Base-by-base conservation (phyloP, 2,113 vertebrate species). In the Mormyrus iriodes region DNA sequence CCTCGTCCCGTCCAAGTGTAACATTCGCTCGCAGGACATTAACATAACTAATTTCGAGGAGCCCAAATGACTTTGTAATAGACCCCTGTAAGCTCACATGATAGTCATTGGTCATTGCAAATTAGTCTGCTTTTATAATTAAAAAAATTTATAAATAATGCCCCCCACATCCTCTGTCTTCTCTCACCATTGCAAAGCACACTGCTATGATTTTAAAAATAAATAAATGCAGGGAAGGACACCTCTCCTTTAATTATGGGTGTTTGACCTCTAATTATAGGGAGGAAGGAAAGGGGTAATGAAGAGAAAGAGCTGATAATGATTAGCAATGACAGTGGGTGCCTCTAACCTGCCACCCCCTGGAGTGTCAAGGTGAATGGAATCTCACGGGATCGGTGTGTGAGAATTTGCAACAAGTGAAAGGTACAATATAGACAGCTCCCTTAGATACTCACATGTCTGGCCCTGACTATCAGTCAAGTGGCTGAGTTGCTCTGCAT, bases 21-120 rank as follows among this genome's bases (percentile, higher is more conserved):
- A 98, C 98, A 99, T 99, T 99, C 97, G 98, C 97, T 97, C 96
- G 97, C 97, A 99, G 98, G 98, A 99, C 98, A 99, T 99, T 99
- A 99, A 99, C 98, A 99, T 99, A 99, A 99, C 98, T 99, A 99
- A 99, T 99, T 99, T 98, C 97, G 99, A 99, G 98, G 97, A 98
- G 94, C 97, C 98, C 97, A 99, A 98, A 99, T 99, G 98, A 97
- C 97, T 98, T 97, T 96, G 98, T 98, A 99, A 99, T 99, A 98
- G 97, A 98, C 96, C 97, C 96, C 97, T 97, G 97, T 97, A 98
- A 97, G 96, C 96, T 95, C 96, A 97, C 96, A 96, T 98, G 98
- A 98, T 97, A 99, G 97, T 99, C 96, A 96, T 97, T 97, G 98
- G 97, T 99, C 98, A 99, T 98, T 99, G 96, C 97, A 99, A 99